Base-by-base conservation (phyloP, 2,888 invertebrate species). In the Zeuzera pyrina region DNA sequence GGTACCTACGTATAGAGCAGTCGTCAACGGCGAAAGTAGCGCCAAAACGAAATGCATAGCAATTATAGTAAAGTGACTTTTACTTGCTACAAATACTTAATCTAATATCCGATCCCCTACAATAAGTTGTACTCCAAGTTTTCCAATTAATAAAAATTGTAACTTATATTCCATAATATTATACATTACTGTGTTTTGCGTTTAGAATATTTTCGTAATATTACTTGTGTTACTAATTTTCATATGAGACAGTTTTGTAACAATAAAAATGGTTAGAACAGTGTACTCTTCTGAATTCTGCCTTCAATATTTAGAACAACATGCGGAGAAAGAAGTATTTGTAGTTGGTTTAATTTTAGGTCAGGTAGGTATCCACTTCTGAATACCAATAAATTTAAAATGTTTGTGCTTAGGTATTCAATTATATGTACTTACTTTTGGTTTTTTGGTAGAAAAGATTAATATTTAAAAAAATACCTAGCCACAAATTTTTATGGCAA, bases 321-420 rank as follows among this genome's bases (percentile, higher is more conserved):
- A 90, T 56, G 85, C 87, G 7, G 84, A 86, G 36, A 73, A 87
- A 41, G 87, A 89, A 57, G 81, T 73, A 46, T 89, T 89, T 57
- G 87, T 87, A 23, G 86, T 91, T 39, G 93, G 93, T 41, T 81
- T 94, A 55, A 90, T 93, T 56, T 79, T 93, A 47, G 93, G 93
- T 41, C 93, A 94, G 87, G 93, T 92, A 79, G 62, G 57, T 53
- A 30, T 35, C 26, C 8, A 12, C 12, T 11, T 26, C 22, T 19
- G 23, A 28, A n/a, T n/a, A n/a, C 12, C 22, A 19, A 16, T 24
- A 11, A 11, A 24, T 12, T 25, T 25, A 25, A 25, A 25, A n/a
- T 22, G 11, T 22, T 10, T n/a, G 10, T n/a, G 22, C 8, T 11
- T 22, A 22, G 10, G 11, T 22, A 6, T n/a, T n/a, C n/a, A 26